These are phyloP conservation scores for Urocitellus parryii DNA, from an alignment of 2,113 vertebrate species.

Conservation along the genomic window DNA sequence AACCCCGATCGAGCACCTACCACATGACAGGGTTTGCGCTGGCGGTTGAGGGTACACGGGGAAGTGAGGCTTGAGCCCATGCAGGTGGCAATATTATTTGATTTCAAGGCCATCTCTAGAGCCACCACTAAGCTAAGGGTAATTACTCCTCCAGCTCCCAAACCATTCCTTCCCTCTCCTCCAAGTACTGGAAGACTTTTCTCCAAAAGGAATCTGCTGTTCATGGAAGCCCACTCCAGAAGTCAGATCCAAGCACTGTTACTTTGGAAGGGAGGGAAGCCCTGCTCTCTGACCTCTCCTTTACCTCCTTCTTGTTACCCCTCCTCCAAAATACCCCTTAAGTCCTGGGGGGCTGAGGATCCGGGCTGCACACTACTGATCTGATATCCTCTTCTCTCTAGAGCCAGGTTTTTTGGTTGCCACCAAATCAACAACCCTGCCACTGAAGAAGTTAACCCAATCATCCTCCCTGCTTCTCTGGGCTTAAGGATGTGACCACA, in stretches of 20 bases:
- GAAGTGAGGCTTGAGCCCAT: not conserved
- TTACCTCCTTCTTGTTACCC: not conserved
- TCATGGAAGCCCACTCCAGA: not conserved
- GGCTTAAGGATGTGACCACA: not conserved
- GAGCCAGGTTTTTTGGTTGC: not conserved
- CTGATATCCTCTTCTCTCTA: not conserved
- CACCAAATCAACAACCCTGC: not conserved
- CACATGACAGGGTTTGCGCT: accelerated
- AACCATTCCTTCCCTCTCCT: not conserved
- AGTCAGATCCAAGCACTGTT: not conserved
- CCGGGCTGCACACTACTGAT: not conserved
- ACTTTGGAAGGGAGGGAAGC: not conserved
- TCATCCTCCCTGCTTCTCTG: not conserved
- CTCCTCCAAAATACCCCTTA: not conserved
- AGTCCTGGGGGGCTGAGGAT: not conserved
- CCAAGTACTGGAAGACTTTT: not conserved
- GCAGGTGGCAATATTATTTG: no score
- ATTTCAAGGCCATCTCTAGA: not conserved
- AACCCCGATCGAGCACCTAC: accelerated
- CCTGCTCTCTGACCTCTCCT: not conserved
- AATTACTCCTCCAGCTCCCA: no score
- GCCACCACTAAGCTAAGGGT: not conserved
- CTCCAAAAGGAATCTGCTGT: not conserved
- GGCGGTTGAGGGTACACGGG: not conserved
- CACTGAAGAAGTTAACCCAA: not conserved